Base-by-base conservation (phyloP, 1,140 invertebrate genomes). In the Hypothenemus hampei region DNA sequence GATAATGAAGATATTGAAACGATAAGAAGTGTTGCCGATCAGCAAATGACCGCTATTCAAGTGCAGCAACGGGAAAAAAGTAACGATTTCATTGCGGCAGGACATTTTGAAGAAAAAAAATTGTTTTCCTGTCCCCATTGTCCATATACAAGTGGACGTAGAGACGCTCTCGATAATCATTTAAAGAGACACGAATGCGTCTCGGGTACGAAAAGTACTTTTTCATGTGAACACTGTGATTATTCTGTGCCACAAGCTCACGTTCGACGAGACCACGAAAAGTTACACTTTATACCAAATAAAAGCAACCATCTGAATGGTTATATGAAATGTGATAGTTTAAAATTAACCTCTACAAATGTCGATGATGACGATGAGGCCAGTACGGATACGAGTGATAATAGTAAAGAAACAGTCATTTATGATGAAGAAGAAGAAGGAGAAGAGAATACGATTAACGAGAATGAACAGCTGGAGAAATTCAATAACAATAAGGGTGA, bases 181-280 rank as follows among this genome's bases (percentile, higher is more conserved):
- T 80, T 84, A 39, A 82, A 81, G 62, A 78, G 87, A 31, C 89
- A 92, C 64, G 78, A 78, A 48, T 72, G 63, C 67, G 73, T 71
- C 8, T 77, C 76, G 18, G 77, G 77, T 36, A 77, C 75, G 5
- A 77, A 77, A 45, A 78, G 78, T 48, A 72, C 75, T 69, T 77
- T 86, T 66, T 73, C 81, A 60, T 93, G 90, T 72, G 81, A 83
- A n/a, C 84, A 87, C 67, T 93, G 90, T 72, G 86, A 91, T 73
- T 89, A 89, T 69, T 83, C 84, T 16, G 86, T 86, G 2, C 80
- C 84, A 0, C 87, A 90, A 65, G 80, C 79, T 8, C 84, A 89
- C 65, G 85, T 89, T 51, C 68, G 89, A 5, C 74, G 81, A n/a
- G 88, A 91, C 51, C 89, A 92, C 70, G 77, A 84, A 19, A 88